phyloP scores from a whole-genome alignment of 2,797 vertebrate genomes.

The Galaxias olidus region DNA sequence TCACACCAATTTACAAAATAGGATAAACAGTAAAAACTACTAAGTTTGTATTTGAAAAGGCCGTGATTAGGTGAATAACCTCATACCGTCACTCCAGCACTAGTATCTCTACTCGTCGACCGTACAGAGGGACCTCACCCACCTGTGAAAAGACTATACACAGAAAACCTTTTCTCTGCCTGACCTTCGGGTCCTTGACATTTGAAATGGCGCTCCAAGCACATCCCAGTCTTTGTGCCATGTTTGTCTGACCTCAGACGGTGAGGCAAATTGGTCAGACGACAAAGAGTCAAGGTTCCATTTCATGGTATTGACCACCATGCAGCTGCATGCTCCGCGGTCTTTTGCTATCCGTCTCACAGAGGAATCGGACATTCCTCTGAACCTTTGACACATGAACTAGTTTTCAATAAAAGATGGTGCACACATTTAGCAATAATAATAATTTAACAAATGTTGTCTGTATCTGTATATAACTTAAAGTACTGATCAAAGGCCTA shows the following conservation, averaged over 20 bases:
- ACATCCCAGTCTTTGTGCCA: constrained; percentile 36
- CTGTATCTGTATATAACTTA: too few species aligned
- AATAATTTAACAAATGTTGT: too few species aligned
- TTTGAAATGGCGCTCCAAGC: constrained; percentile 50
- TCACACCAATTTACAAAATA: too few species aligned
- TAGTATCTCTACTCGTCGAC: background rate
- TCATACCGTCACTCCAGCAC: background rate
- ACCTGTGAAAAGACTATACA: constrained; percentile 20
- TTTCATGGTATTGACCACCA: background rate
- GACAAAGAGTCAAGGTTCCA: constrained; percentile 15
- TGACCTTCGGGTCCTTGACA: constrained; percentile 59
- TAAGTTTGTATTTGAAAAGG: too few species aligned
- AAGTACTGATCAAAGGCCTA: too few species aligned
- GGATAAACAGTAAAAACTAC: too few species aligned
- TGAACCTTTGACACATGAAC: too few species aligned
- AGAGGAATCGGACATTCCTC: too few species aligned
- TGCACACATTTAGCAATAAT: too few species aligned
- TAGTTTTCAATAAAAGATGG: too few species aligned
- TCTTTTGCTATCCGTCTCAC: background rate
- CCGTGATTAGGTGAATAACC: background rate
- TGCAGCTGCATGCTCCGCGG: background rate
- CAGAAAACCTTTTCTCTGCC: constrained; percentile 30
- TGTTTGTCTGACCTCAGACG: constrained; percentile 33
- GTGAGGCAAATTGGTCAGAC: constrained; percentile 23
- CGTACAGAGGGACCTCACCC: constrained; percentile 15